phyloP scores from a whole-genome alignment of 2,113 vertebrate species.

The Passer montanus region DNA sequence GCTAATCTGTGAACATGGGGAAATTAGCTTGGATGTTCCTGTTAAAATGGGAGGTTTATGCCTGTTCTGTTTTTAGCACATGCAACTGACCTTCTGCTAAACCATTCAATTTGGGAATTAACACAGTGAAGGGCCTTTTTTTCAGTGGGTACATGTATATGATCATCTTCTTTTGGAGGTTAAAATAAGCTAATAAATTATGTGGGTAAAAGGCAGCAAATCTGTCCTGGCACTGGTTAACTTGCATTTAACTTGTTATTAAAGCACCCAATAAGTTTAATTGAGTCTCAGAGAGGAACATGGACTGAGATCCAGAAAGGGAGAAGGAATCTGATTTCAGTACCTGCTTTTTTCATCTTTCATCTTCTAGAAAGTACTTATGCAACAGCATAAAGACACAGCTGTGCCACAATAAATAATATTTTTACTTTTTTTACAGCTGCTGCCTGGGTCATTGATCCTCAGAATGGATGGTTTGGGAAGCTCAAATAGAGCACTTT shows the following conservation, averaged over 20 bases:
- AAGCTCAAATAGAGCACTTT: not conserved
- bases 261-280: not conserved
- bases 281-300: not conserved
- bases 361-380: not conserved
- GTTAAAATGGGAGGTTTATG: not conserved
- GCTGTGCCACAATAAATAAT: rapidly evolving
- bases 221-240: not conserved
- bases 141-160: not conserved
- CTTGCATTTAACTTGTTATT: not conserved
- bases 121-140: not conserved
- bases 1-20: not conserved
- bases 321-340: not conserved
- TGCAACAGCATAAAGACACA: not conserved
- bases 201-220: not conserved
- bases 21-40: not conserved
- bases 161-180: not conserved
- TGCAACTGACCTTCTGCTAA: not conserved
- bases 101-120: not conserved
- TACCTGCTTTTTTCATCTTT: not conserved
- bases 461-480: not conserved
- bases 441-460: not conserved
- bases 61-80: not conserved
- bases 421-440: not conserved
- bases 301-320: rapidly evolving
- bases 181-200: not conserved